phyloP scores from a whole-genome alignment of 2,113 vertebrate species.

The Oryzias woworae region DNA sequence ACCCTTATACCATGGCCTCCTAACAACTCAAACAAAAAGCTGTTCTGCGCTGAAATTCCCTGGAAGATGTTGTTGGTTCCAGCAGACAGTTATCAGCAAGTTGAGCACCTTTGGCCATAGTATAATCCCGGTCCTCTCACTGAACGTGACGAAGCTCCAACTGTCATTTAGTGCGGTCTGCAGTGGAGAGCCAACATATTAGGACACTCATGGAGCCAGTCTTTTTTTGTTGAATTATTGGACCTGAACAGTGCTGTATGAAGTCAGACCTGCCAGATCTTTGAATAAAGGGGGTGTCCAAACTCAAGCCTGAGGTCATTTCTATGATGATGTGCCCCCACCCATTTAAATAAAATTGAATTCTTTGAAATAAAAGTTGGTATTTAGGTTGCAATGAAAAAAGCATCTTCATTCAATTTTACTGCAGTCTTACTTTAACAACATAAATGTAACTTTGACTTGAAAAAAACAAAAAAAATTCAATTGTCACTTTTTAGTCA shows the following conservation, averaged over 20 bases:
- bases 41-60: neutral
- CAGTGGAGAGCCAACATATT: constrained; percentile 17
- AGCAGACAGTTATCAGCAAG: constrained; percentile 2
- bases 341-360: too few species aligned
- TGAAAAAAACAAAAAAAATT: too few species aligned
- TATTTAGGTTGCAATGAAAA: too few species aligned
- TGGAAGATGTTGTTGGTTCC: neutral
- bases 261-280: too few species aligned
- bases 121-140: constrained; percentile 15
- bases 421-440: too few species aligned
- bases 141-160: neutral
- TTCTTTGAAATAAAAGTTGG: too few species aligned
- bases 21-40: constrained; percentile 3
- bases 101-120: constrained; percentile 13
- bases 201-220: neutral
- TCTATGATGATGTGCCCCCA: too few species aligned
- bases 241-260: neutral
- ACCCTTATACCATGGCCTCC: constrained; percentile 35
- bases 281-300: too few species aligned
- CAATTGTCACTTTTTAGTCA: too few species aligned
- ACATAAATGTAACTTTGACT: too few species aligned
- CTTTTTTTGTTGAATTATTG: neutral
- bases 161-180: neutral
- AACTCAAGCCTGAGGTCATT: too few species aligned
- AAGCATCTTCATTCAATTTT: too few species aligned